Percentiles rank a stretch among this genome's conserved stretches.
Conservation (phyloP, 2,888 invertebrate genomes). For the Zele albiditarsus region DNA sequence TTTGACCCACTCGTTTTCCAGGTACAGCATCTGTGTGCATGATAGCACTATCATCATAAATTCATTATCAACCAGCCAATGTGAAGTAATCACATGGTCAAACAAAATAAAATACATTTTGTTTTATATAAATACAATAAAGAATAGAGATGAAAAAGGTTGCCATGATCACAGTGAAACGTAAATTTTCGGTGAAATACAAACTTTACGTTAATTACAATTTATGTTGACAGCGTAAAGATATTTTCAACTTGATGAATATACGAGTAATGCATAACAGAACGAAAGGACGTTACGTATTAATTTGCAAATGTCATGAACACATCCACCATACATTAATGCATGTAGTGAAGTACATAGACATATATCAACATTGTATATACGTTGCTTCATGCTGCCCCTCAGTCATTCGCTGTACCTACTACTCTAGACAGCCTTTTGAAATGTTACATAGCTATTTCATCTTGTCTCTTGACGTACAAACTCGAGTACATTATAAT, state of each 20-base stretch:
- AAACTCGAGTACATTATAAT: background rate
- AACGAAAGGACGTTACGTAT: conserved; percentile 38
- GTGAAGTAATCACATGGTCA: too few species aligned
- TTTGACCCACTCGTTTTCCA: too few species aligned
- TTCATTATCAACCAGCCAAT: too few species aligned
- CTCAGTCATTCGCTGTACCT: background rate
- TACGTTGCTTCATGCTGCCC: background rate
- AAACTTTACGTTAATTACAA: too few species aligned
- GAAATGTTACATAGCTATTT: background rate
- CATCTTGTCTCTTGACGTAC: background rate
- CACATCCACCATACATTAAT: conserved; percentile 52
- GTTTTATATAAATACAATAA: too few species aligned
- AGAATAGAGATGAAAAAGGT: too few species aligned
- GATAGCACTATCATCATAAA: too few species aligned
- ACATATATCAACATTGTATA: too few species aligned
- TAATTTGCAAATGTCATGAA: conserved; percentile 55
- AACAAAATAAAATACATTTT: too few species aligned
- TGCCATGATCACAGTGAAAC: too few species aligned
- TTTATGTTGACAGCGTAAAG: background rate
- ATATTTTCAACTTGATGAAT: conserved; percentile 11
- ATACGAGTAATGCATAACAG: conserved; percentile 1
- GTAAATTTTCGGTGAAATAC: too few species aligned
- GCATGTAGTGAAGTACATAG: conserved; percentile 30
- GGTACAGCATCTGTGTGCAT: too few species aligned
- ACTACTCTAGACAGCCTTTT: background rate